phyloP scores from a whole-genome alignment of 2,797 vertebrate genomes.

The Lycodopsis pacificus region DNA sequence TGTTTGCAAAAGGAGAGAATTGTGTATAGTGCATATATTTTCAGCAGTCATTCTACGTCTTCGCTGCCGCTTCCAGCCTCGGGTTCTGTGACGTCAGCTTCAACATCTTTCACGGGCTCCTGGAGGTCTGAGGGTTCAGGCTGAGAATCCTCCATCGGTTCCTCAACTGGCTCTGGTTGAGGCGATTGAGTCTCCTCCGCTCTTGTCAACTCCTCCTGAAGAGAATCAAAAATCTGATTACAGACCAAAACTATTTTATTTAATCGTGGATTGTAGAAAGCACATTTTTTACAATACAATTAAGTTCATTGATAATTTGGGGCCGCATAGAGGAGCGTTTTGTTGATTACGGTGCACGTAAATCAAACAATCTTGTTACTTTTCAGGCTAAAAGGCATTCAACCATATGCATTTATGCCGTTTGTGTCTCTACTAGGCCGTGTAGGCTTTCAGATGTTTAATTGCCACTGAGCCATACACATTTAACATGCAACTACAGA shows the following conservation, averaged over 20 bases:
- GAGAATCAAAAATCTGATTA: slow-evolving; percentile 3
- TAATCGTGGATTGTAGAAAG: not conserved
- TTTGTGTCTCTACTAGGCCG: not conserved
- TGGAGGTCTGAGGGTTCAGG: slow-evolving; percentile 47
- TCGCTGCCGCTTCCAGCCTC: slow-evolving; percentile 49
- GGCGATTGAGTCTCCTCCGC: slow-evolving; percentile 40
- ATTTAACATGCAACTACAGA: not conserved
- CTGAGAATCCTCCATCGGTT: slow-evolving; percentile 66
- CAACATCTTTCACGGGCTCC: slow-evolving; percentile 38
- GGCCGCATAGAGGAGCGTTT: not conserved
- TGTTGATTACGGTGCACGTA: not conserved
- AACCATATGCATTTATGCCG: not conserved
- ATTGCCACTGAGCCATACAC: not conserved
- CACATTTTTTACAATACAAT: not conserved
- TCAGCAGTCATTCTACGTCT: slow-evolving; percentile 55
- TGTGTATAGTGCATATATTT: slow-evolving; percentile 21
- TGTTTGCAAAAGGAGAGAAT: slow-evolving; percentile 27
- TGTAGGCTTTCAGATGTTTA: not conserved
- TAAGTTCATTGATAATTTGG: not conserved
- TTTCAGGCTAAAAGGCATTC: not conserved
- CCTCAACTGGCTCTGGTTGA: slow-evolving; percentile 57
- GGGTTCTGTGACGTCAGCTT: not conserved
- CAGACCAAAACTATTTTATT: not conserved
- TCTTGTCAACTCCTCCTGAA: slow-evolving; percentile 54
- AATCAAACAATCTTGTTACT: too few relatives aligned